Base-by-base conservation (phyloP, 2,888 invertebrate species). In the Elgonia sp. region DNA sequence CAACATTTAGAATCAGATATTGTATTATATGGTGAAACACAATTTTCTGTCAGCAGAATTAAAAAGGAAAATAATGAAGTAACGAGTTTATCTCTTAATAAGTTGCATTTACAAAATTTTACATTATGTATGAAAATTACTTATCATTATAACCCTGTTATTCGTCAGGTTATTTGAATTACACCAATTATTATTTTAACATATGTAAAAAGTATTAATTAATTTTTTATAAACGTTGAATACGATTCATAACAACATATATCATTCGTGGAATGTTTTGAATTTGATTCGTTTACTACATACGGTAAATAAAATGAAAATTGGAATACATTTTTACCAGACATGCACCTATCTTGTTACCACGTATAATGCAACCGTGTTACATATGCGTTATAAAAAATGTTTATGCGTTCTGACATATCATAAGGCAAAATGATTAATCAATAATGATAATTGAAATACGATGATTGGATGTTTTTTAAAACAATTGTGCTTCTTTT, bases 301-400 rank as follows among this genome's bases (percentile, higher is more conserved):
- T 29, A 29, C 72, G 57, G 37, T 72, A 60, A 60, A 73, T 60
- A 60, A 57, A 39, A 40, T 72, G 21, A 57, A 72, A 39, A 57
- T 57, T 57, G 12, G n/a, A 57, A 57, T 40, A 18, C 37, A 72
- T 39, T 72, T 53, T 53, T 70, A 70, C 20, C 39, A 72, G 42
- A 57, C 57, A 12, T 10, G 14, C 37, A n/a, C 57, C 72, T 72
- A 55, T 72, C 72, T 72, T 57, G 57, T 72, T 72, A 72, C 72
- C 40, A 40, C 20, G 21, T 42, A 20, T 14, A 42, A 18, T 14
- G 39, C 18, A 63, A 8, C 8, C 9, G 40, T 16, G 40, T 63
- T 21, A 5, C 18, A n/a, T 10, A 63, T 40, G n/a, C 40, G 18
- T 63, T 57, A 53, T n/a, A 53, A 14, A 53, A 53, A 42, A n/a